Evolutionary conservation across 2,113 vertebrate genomes (phyloP), one percentile per base, ranked within the genome.

Genomic region (Heterochromis multidens): DNA sequence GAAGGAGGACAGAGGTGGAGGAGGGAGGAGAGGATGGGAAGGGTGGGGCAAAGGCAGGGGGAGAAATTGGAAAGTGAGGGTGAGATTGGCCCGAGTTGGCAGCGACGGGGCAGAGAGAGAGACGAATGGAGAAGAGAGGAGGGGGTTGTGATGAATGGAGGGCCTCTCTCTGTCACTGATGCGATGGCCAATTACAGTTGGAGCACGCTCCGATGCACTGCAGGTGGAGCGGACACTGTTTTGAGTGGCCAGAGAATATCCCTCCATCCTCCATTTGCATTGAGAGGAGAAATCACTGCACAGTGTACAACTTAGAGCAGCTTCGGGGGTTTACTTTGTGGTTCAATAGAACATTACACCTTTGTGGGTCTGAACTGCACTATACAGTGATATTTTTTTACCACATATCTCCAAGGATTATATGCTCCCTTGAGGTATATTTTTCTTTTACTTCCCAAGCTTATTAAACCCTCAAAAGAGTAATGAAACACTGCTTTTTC

Each of bases 121-220:
- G 70, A 85, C 49, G 49, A 60, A 79, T 60, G 35, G 78, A 74
- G 60, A 56, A 29, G 80, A 62, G 80, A 10, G 63, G 59, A 59
- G 83, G 90, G 79, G 76, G 61, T 27, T 13, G 67, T 95, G 94
- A 95, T 95, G 94, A 95, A 96, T 93, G 91, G 82, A 90, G 88
- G 84, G 84, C 83, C 89, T 86, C 86, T 89, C 89, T 83, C 88
- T 88, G 89, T 93, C 90, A 91, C 91, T 62, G 80, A 83, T 58
- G 86, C 87, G 83, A 91, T 90, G 93, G 92, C 95, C 95, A 95
- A 94, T 96, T 96, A 96, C 93, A 94, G 91, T 78, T 62, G 72
- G 79, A 90, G 87, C 88, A 87, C 85, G 90, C 89, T 90, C 84
- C 16, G 83, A 78, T 89, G 90, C 91, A 63, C 91, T n/a, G 87